Evolutionary conservation across 2,888 invertebrate genomes (phyloP).

Genomic region (Cyclophora punctaria): DNA sequence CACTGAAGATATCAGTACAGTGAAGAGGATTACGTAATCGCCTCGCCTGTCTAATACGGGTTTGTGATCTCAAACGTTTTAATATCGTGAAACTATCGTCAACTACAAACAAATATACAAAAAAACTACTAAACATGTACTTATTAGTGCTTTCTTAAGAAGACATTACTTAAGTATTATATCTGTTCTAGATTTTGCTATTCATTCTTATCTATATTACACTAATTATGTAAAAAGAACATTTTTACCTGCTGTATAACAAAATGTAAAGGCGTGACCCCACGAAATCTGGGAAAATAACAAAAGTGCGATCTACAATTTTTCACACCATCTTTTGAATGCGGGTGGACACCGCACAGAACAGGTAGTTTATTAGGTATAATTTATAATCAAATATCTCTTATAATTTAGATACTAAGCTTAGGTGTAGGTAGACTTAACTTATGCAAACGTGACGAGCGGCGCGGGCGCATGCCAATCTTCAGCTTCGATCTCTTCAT

Average conservation of each 20-base stretch:
- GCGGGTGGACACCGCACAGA: not conserved
- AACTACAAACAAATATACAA: no score
- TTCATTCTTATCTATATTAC: not conserved
- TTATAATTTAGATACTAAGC: not conserved
- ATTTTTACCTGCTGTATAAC: not conserved
- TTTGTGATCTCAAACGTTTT: no score
- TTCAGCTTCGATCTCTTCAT: constrained; percentile 51
- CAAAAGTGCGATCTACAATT: not conserved
- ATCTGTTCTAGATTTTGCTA: no score
- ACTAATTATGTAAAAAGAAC: not conserved
- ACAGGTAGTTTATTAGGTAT: no score
- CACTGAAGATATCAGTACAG: no score
- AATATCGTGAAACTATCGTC: no score
- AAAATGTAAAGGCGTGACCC: not conserved
- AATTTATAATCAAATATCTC: not conserved
- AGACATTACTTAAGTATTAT: no score
- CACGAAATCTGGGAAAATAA: not conserved
- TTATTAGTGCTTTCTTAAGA: no score
- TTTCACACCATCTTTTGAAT: not conserved
- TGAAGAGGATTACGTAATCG: no score
- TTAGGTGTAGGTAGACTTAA: not conserved
- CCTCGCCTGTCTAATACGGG: no score
- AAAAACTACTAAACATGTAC: no score
- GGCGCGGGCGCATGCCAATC: constrained; percentile 56
- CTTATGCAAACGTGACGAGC: constrained; percentile 56